Base-by-base conservation (phyloP, 2,888 invertebrate species). In the Marronus borbonicus region DNA sequence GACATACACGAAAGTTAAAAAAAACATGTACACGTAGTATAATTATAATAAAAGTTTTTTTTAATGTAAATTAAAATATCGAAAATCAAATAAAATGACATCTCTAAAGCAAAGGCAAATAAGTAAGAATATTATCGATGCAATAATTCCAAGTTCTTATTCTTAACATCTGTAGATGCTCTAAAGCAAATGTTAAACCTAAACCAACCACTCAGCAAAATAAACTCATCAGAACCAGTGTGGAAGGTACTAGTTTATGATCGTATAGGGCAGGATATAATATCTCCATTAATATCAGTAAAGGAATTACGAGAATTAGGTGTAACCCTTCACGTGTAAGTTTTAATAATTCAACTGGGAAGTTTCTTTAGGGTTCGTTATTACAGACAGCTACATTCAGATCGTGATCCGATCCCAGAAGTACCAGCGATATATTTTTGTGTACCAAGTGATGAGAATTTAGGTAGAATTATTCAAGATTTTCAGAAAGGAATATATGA, bases 401-500 rank as follows among this genome's bases (percentile, higher is more conserved):
- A 96, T 86, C 91, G 96, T 79, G 96, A 96, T 87, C 92, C 94
- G n/a, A 97, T 99, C 85, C 98, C 98, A 5, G 99, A 99, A 90
- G 99, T 99, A 1, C 99, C 99, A 68, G 98, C 98, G 0, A 94
- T 99, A 55, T 99, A 99, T 88, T 99, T 99, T 89, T 98, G 99
- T 88, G 93, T 96, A 82, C 98, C 99, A 2, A 95, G 96, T 12
- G 97, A 98, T 86, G 98, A 99, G 87, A 99, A 99, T 89, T 91
- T 99, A 60, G 96, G 95, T 66, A 92, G 98, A 82, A 98, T 99
- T 81, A 94, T 96, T 81, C 96, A 97, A 89, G 97, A 97, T 88
- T 91, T 97, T 76, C 94, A 95, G 82, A 96, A 94, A 88, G 95
- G 96, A 52, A 90, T 97, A 14, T 99, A 99, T 87, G 99, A 99